These are phyloP conservation scores for Aphyosemion australe DNA, from an alignment of 2,113 vertebrate species.

Conservation along the genomic window DNA sequence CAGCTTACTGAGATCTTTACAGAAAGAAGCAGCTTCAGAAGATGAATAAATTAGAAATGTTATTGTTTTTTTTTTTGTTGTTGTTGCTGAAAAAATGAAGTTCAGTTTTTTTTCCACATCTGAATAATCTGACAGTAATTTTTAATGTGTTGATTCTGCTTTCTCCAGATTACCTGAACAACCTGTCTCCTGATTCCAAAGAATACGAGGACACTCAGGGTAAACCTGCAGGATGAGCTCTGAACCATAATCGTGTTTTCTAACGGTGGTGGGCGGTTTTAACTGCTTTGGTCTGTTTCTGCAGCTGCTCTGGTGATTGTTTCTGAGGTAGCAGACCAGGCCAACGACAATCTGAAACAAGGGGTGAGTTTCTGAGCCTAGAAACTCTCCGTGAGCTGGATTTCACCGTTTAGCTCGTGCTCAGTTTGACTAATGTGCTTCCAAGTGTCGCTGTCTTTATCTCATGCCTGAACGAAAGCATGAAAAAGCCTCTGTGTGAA, in stretches of 20 bases:
- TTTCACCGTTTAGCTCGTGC: constrained; percentile 24
- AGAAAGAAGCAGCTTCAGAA: too few species aligned
- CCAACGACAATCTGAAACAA: constrained; percentile 92
- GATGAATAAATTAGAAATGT: too few species aligned
- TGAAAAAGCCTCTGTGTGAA: constrained; percentile 30
- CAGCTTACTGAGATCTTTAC: too few species aligned
- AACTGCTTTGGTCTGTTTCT: constrained; percentile 33
- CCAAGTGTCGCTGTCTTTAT: constrained; percentile 17
- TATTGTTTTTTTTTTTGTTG: too few species aligned
- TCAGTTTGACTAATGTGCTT: constrained; percentile 28
- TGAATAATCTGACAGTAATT: not conserved
- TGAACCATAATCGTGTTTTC: too few species aligned
- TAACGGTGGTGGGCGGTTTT: not conserved
- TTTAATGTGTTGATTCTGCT: constrained; percentile 23
- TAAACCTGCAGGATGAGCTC: constrained; percentile 53
- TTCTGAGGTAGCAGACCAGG: constrained; percentile 89
- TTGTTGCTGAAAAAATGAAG: too few species aligned
- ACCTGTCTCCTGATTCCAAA: constrained; percentile 89
- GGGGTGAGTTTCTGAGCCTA: constrained; percentile 84
- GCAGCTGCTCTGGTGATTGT: constrained; percentile 90
- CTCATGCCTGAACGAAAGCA: constrained; percentile 33
- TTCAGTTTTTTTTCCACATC: not conserved
- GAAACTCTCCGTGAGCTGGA: constrained; percentile 2
- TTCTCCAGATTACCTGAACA: constrained; percentile 94
- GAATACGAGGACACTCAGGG: constrained; percentile 94